Percentiles rank a stretch among this genome's conserved stretches.
phyloP scores from a whole-genome alignment of 2,113 vertebrate genomes.

The Bostrychus sinensis region DNA sequence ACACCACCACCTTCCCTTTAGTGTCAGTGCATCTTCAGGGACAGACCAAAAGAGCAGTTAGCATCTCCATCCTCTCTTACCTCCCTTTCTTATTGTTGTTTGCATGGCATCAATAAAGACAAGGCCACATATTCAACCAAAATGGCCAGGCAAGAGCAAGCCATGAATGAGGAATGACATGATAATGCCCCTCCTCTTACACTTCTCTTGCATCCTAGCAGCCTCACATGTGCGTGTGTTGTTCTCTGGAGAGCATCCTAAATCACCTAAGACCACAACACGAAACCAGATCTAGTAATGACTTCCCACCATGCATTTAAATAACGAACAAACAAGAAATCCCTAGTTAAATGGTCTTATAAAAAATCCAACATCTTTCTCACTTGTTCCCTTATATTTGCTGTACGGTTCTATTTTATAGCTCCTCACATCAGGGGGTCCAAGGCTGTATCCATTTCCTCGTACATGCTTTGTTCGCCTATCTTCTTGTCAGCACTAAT shows the following conservation, averaged over 20 bases:
- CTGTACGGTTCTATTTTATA: constrained; percentile 1
- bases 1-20: background rate
- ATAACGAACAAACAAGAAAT: background rate
- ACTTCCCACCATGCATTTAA: background rate
- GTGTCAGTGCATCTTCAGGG: background rate
- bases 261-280: background rate
- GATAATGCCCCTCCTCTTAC: constrained; percentile 47
- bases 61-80: background rate
- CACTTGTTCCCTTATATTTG: background rate
- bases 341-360: too few species aligned
- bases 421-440: constrained; percentile 15
- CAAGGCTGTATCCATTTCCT: constrained; percentile 13
- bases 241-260: constrained; percentile 17
- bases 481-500: constrained; percentile 9
- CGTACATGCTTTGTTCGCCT: constrained; percentile 37
- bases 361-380: background rate
- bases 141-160: constrained; percentile 62
- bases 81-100: constrained; percentile 40
- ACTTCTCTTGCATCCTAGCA: constrained; percentile 16
- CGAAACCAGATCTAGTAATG: background rate
- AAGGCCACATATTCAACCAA: constrained; percentile 55
- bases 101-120: constrained; percentile 31
- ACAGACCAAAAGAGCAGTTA: constrained; percentile 8
- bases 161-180: constrained; percentile 67
- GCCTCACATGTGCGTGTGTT: constrained; percentile 52